Conservation (phyloP, 1,140 invertebrate species). For the Drosophila kikkawai region DNA sequence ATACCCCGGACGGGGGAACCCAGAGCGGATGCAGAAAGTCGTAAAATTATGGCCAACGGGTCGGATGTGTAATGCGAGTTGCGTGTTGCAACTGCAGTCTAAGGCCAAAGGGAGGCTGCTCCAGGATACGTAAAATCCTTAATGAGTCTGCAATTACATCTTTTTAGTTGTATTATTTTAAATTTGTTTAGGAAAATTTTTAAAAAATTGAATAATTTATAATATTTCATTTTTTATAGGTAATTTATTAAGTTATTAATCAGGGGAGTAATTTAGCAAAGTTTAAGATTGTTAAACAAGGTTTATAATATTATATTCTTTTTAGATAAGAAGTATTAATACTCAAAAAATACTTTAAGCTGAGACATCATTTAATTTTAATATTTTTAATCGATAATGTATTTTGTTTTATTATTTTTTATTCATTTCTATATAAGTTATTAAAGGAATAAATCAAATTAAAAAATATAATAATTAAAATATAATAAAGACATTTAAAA, state of each 20-base stretch:
- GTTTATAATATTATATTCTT: no score
- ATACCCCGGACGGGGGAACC: not conserved
- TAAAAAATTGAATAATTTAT: not conserved
- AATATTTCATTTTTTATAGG: not conserved
- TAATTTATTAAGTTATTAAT: not conserved
- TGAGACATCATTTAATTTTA: no score
- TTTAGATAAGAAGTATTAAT: no score
- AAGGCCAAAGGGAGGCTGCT: not conserved
- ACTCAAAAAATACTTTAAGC: no score
- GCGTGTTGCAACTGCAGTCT: slow-evolving; percentile 3
- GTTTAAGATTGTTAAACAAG: no score
- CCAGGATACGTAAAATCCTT: not conserved
- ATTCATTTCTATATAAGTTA: no score
- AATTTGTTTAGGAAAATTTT: not conserved
- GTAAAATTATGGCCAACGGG: slow-evolving; percentile 7
- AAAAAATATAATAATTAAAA: no score
- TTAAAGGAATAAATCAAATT: no score
- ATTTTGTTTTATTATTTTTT: no score
- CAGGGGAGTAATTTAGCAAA: not conserved
- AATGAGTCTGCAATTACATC: not conserved
- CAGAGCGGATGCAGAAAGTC: slow-evolving; percentile 1
- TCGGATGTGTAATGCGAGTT: slow-evolving; percentile 1
- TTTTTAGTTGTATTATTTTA: not conserved
- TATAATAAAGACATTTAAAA: not conserved
- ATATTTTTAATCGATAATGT: no score